phyloP scores from a whole-genome alignment of 2,113 vertebrate genomes.

The Macroglossus sobrinus region DNA sequence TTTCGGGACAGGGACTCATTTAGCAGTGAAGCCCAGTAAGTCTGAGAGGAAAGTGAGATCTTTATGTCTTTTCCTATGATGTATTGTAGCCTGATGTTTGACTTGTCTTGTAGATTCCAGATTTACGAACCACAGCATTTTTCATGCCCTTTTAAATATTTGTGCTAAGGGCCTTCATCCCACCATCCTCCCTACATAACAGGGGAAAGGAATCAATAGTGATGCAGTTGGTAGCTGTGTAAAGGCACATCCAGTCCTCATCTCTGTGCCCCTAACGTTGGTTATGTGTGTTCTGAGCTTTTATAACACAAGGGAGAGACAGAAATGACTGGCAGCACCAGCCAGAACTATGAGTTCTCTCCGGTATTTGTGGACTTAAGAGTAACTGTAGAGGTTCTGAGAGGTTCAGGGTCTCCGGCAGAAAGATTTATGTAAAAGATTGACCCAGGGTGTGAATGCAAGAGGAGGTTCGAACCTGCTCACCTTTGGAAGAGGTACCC shows the following conservation, averaged over 20 bases:
- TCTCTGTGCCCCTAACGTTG: background rate
- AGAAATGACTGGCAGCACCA: background rate
- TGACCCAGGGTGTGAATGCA: constrained; percentile 53
- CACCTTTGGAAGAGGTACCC: constrained; percentile 67
- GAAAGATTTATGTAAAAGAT: constrained; percentile 50
- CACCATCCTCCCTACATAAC: background rate
- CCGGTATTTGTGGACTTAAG: background rate
- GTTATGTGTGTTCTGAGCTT: background rate
- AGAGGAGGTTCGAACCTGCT: background rate
- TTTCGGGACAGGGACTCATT: constrained; percentile 37
- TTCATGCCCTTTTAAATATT: background rate
- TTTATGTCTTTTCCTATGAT: constrained; percentile 21
- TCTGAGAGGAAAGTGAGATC: constrained; percentile 12
- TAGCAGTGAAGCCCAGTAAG: constrained; percentile 65
- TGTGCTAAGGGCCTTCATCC: background rate
- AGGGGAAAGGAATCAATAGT: background rate
- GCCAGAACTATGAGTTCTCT: background rate
- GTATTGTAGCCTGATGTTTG: rapidly evolving
- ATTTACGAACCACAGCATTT: background rate
- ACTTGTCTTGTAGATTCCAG: background rate
- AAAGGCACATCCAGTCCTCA: background rate
- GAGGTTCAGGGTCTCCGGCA: background rate
- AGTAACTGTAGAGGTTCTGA: background rate
- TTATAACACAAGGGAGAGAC: background rate
- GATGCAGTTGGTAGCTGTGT: background rate